A percentile compares a stretch with the other conserved stretches of the same genome.
phyloP scores from a whole-genome alignment of 2,113 vertebrate genomes.

The Climacteris rufus region DNA sequence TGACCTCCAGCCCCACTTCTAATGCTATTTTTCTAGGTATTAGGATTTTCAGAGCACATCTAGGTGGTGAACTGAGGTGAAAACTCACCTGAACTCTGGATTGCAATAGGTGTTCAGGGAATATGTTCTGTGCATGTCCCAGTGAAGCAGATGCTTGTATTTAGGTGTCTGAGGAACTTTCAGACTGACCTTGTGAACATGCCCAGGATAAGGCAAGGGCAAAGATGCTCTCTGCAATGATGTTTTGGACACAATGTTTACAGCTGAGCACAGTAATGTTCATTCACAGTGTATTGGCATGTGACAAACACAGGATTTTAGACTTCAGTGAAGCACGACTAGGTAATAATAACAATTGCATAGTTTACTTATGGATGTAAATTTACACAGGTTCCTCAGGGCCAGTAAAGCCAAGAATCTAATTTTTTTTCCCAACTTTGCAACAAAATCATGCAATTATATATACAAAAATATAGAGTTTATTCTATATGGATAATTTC shows the following conservation, averaged over 20 bases:
- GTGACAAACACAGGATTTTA: neutral
- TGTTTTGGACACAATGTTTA: neutral
- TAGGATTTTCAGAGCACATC: neutral
- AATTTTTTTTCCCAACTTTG: neutral
- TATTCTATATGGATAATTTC: neutral
- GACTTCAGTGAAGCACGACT: neutral
- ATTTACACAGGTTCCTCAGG: neutral
- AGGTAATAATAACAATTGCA: neutral
- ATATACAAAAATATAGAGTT: neutral
- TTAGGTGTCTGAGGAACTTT: neutral
- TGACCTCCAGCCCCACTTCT: neutral
- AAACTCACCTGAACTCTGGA: neutral
- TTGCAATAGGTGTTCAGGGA: neutral
- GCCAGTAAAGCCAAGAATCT: neutral
- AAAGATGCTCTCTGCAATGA: neutral
- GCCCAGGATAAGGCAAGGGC: neutral
- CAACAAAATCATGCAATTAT: neutral
- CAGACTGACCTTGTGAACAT: neutral
- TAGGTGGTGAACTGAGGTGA: neutral
- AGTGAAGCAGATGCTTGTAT: neutral
- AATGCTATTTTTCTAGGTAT: neutral
- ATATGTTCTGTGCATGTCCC: neutral
- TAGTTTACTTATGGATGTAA: neutral
- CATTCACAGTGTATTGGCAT: neutral
- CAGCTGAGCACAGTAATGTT: neutral